Evolutionary conservation across 2,888 invertebrate species (phyloP).

Genomic region (Uropetala carovei): DNA sequence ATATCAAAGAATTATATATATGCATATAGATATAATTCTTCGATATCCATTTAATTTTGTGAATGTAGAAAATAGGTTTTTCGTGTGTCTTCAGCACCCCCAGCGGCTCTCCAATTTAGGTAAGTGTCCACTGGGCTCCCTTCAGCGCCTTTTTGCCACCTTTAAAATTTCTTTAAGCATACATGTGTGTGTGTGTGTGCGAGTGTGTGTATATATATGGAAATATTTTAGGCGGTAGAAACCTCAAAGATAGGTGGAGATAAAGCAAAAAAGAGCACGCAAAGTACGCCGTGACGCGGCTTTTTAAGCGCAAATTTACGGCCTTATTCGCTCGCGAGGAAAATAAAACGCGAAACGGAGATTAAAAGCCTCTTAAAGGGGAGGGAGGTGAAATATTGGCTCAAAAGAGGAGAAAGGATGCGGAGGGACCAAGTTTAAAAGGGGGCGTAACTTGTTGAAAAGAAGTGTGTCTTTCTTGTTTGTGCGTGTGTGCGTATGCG

Average conservation of each 20-base stretch:
- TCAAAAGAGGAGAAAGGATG: no score
- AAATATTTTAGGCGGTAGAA: background rate
- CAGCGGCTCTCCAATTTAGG: no score
- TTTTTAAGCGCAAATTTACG: background rate
- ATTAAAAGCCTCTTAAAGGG: background rate
- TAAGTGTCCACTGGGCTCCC: no score
- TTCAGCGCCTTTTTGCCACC: no score
- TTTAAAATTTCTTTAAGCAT: no score
- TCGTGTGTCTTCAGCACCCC: no score
- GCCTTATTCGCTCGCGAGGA: background rate
- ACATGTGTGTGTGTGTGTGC: no score
- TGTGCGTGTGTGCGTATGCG: background rate
- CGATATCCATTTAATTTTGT: no score
- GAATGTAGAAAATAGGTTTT: no score
- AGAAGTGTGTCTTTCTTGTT: background rate
- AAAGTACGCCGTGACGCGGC: background rate
- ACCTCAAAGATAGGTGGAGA: background rate
- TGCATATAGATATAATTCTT: no score
- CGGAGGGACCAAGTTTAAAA: background rate
- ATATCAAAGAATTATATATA: no score
- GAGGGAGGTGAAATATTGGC: background rate
- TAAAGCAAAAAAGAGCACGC: background rate
- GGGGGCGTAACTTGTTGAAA: background rate
- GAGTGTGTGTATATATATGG: no score
- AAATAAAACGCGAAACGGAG: background rate